Percentiles rank a stretch among this genome's conserved stretches.
phyloP scores from a whole-genome alignment of 1,140 invertebrate species.

The Halyomorpha halys region DNA sequence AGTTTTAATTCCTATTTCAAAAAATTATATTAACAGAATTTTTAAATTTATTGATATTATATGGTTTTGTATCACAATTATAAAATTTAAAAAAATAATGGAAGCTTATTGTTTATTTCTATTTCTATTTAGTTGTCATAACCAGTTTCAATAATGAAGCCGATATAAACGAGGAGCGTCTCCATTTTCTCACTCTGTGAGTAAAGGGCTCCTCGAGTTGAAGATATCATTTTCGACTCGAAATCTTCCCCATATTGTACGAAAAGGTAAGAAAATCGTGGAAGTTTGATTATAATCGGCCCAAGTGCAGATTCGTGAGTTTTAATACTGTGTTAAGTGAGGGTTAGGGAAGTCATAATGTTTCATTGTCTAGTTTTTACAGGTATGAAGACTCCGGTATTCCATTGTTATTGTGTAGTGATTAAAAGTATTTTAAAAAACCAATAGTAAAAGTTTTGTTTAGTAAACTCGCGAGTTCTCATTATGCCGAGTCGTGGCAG shows the following conservation, averaged over 20 bases:
- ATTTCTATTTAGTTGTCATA: not conserved
- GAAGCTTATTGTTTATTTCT: no score
- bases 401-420: slow-evolving; percentile 16
- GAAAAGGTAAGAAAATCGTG: slow-evolving; percentile 20
- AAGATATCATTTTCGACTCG: slow-evolving; percentile 12
- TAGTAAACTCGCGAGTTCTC: slow-evolving; percentile 8
- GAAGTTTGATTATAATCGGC: slow-evolving; percentile 15
- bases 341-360: slow-evolving; percentile 20
- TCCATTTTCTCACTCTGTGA: slow-evolving; percentile 13
- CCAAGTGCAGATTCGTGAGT: not conserved
- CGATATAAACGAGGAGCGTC: slow-evolving; percentile 17
- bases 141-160: slow-evolving; percentile 11
- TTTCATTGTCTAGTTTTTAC: slow-evolving; percentile 19
- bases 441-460: slow-evolving; percentile 8
- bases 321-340: slow-evolving; percentile 13
- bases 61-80: no score
- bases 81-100: no score
- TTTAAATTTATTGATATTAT: no score
- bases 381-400: slow-evolving; percentile 20
- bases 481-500: slow-evolving; percentile 13
- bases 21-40: no score
- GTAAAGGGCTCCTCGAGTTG: slow-evolving; percentile 3
- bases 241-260: slow-evolving; percentile 14
- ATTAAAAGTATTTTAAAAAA: slow-evolving; percentile 13
- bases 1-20: no score